Base-by-base conservation (phyloP, 2,797 vertebrate genomes). In the Melanotaenia maccullochi region DNA sequence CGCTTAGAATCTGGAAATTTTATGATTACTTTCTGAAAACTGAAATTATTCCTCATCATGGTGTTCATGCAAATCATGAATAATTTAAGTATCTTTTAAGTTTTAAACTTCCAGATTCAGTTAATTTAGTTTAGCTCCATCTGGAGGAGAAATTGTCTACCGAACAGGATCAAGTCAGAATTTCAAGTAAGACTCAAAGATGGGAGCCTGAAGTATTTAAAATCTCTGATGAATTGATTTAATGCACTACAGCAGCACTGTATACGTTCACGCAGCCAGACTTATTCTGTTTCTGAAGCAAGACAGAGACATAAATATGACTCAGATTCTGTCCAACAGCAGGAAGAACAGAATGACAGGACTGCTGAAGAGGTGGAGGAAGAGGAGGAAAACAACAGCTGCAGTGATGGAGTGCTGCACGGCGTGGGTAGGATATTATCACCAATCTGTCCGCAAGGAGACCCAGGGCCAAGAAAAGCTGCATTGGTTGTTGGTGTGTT, bases 331-430 rank as follows among this genome's bases (percentile, higher is more conserved):
- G 66, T 78, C 73, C 66, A 65, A 75, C 79, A 82, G 77, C 68
- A 70, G 57, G 81, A 69, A 36, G 68, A 76, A 22, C 75, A 86
- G 78, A 61, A 20, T 0, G 57, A 71, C 51, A 60, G 56, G 20
- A 24, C 54, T 44, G 64, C 42, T 24, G 82, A 75, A 66, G 81
- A 74, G 70, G 63, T 63, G 73, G 66, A 73, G 35, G 76, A 75
- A 58, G 63, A 74, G 36, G 18, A 71, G 54, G 42, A 49, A 62
- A 65, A 82, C 66, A 77, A 76, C 82, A 81, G 82, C 60, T 20
- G 71, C 51, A 56, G 68, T n/a, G 47, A 78, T 44, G 63, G 47
- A 73, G 59, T n/a, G 20, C 52, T 55, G 49, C 65, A 25, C 3
- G 33, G 24, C 33, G 57, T 73, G 56, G 73, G 69, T 51, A 47